phyloP scores from a whole-genome alignment of 2,888 invertebrate genomes.

The Eustalomyia histrio region DNA sequence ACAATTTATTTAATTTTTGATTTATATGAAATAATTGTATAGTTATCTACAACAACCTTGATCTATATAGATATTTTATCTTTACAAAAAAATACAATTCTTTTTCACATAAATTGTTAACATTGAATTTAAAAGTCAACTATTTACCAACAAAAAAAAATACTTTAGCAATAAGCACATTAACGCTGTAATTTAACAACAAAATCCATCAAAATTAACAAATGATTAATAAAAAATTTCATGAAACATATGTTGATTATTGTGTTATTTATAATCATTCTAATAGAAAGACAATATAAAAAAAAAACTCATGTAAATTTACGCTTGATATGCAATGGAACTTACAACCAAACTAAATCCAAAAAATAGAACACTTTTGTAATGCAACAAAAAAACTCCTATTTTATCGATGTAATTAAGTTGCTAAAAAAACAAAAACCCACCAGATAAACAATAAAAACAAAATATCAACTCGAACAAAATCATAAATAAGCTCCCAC shows the following conservation, averaged over 20 bases:
- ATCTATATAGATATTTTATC: too few relatives aligned
- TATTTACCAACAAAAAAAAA: constrained; percentile 8
- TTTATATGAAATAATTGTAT: too few relatives aligned
- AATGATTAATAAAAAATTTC: constrained; percentile 9
- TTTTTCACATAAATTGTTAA: neutral
- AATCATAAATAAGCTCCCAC: constrained; percentile 51
- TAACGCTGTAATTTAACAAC: neutral
- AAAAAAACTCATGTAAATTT: constrained; percentile 16
- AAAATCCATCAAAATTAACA: constrained; percentile 10
- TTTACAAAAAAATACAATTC: too few relatives aligned
- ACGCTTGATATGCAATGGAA: constrained; percentile 44
- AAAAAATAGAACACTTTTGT: constrained; percentile 27
- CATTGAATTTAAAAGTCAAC: neutral
- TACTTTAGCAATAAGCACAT: neutral
- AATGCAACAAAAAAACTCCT: constrained; percentile 42
- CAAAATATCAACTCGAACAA: constrained; percentile 30
- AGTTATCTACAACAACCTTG: too few relatives aligned
- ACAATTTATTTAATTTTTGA: too few relatives aligned
- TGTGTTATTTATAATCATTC: neutral
- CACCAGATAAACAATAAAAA: constrained; percentile 14
- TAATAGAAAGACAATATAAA: neutral
- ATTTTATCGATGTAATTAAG: constrained; percentile 5
- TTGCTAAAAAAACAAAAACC: constrained; percentile 15
- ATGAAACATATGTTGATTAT: constrained; percentile 27
- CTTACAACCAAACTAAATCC: too few relatives aligned